Evolutionary conservation across 2,113 vertebrate species (phyloP).

Genomic region (Strigops habroptila): DNA sequence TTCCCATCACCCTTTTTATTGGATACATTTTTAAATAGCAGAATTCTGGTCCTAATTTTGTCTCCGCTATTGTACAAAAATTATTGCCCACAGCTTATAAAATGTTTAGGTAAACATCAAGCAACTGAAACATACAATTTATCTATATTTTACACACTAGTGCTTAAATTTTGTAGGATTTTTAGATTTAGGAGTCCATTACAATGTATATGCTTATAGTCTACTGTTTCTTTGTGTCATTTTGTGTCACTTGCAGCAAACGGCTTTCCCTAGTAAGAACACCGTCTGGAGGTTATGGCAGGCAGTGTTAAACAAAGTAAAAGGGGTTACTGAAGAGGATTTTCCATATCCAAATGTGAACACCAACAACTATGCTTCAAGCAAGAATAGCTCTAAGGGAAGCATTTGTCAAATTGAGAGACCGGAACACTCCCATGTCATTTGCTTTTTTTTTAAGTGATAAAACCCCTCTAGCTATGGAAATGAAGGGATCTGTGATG

Average conservation of each 20-base stretch:
- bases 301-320: neutral
- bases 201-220: neutral
- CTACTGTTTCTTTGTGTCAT: neutral
- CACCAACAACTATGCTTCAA: neutral
- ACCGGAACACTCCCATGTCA: neutral
- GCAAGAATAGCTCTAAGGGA: neutral
- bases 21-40: neutral
- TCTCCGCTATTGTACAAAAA: neutral
- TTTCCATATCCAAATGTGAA: neutral
- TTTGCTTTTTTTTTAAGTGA: neutral
- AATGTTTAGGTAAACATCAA: neutral
- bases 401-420: neutral
- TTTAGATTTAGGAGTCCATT: neutral
- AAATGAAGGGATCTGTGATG: neutral
- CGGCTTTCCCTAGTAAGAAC: neutral
- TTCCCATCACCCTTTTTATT: neutral
- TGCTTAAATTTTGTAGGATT: neutral
- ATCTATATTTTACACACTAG: neutral
- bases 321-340: neutral
- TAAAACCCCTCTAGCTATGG: neutral
- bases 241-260: neutral
- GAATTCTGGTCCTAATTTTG: neutral
- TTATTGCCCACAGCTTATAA: neutral
- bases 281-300: neutral
- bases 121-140: neutral